phyloP scores from a whole-genome alignment of 1,140 invertebrate genomes.

The Aleiodes sp. region DNA sequence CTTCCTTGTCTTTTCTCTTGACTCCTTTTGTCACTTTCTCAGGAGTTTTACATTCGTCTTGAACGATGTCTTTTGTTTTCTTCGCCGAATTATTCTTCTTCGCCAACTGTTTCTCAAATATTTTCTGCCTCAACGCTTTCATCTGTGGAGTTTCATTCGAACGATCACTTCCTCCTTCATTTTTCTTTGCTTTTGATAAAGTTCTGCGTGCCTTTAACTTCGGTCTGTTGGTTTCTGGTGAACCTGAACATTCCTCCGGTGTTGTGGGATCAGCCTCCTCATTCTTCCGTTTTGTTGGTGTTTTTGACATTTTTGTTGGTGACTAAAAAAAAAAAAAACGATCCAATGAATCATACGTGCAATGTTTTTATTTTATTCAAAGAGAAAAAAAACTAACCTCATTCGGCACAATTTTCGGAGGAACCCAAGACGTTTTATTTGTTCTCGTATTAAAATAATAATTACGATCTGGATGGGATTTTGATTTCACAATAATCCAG shows the following conservation, averaged over 20 bases:
- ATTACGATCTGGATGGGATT: constrained; percentile 45
- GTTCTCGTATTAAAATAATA: constrained; percentile 56
- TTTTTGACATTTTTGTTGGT: neutral
- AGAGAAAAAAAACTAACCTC: constrained; percentile 30
- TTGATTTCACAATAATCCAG: constrained; percentile 50
- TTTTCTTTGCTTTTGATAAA: neutral
- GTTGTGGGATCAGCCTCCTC: neutral
- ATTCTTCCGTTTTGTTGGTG: constrained; percentile 19
- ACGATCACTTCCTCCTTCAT: neutral
- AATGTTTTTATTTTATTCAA: neutral
- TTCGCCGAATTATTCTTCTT: constrained; percentile 29
- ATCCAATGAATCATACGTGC: neutral
- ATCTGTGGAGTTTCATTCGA: constrained; percentile 46
- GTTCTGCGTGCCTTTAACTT: constrained; percentile 11
- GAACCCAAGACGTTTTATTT: constrained; percentile 47
- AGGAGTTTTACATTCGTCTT: neutral
- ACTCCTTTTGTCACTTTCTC: neutral
- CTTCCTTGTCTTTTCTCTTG: neutral
- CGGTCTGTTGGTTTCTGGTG: neutral
- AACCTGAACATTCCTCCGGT: constrained; percentile 22
- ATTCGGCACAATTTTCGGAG: constrained; percentile 32
- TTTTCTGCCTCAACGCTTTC: constrained; percentile 40
- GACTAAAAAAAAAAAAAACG: constrained; percentile 14
- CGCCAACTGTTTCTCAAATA: constrained; percentile 32
- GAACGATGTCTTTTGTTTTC: neutral